Evolutionary conservation across 2,113 vertebrate species (phyloP).

Genomic region (Catharus minimus): DNA sequence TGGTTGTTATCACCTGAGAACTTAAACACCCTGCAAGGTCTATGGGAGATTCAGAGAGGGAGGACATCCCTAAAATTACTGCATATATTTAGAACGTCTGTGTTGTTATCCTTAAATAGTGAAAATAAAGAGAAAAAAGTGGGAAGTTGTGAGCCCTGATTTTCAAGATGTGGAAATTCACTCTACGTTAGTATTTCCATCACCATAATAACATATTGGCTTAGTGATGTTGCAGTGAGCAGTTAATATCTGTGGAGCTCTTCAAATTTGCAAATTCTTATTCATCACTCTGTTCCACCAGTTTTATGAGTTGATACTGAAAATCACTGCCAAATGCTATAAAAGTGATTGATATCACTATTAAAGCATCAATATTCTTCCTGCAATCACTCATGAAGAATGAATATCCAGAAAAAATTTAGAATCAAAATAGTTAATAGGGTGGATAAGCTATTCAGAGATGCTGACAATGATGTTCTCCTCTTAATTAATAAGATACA

Average conservation of each 20-base stretch:
- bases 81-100: neutral
- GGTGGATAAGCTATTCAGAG: constrained; percentile 37
- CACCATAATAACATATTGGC: neutral
- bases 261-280: neutral
- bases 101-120: neutral
- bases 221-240: neutral
- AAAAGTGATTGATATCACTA: constrained; percentile 11
- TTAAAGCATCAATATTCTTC: constrained; percentile 19
- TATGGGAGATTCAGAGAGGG: neutral
- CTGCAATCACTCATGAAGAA: constrained; percentile 15
- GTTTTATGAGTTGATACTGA: constrained; percentile 14
- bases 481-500: constrained; percentile 57
- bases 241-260: constrained; percentile 19
- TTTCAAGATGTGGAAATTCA: neutral
- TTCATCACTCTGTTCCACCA: neutral
- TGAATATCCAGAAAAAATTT: constrained; percentile 31
- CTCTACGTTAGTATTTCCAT: neutral
- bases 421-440: constrained; percentile 26
- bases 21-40: neutral
- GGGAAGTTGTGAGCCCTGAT: neutral
- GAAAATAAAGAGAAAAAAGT: neutral
- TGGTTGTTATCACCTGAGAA: neutral
- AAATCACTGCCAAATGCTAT: neutral
- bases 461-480: constrained; percentile 16
- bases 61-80: neutral